These are phyloP conservation scores for Prunella himalayana DNA, from an alignment of 2,113 vertebrate species.

Conservation along the genomic window DNA sequence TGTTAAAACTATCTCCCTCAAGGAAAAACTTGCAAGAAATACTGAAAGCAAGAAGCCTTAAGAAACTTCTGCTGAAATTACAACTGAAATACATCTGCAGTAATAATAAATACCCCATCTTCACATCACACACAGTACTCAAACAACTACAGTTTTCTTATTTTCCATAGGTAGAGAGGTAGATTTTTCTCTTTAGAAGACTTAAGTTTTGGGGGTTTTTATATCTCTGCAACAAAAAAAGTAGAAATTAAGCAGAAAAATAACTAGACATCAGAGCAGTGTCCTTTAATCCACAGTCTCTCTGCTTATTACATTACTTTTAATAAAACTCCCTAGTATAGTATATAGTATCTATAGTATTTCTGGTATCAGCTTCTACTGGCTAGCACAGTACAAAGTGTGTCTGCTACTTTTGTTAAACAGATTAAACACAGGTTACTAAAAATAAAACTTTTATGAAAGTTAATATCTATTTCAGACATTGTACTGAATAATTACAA, in stretches of 20 bases:
- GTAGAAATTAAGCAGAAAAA: background rate
- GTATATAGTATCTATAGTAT: background rate
- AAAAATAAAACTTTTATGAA: background rate
- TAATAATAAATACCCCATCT: background rate
- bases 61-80: background rate
- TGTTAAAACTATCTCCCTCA: background rate
- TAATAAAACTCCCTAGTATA: background rate
- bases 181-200: background rate
- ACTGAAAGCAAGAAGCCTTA: background rate
- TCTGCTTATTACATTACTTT: background rate
- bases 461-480: background rate
- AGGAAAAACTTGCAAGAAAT: background rate
- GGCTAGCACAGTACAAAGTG: background rate
- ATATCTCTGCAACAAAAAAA: background rate
- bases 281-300: background rate
- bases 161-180: background rate
- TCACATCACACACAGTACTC: background rate
- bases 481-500: constrained; percentile 26
- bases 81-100: background rate
- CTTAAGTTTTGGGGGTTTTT: accelerated
- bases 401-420: background rate
- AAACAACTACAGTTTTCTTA: background rate
- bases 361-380: background rate
- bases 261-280: background rate
- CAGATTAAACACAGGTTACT: background rate